Percentiles rank a stretch among this genome's conserved stretches.
Evolutionary conservation across 2,113 vertebrate species (phyloP).

Genomic region (Clinocottus analis): DNA sequence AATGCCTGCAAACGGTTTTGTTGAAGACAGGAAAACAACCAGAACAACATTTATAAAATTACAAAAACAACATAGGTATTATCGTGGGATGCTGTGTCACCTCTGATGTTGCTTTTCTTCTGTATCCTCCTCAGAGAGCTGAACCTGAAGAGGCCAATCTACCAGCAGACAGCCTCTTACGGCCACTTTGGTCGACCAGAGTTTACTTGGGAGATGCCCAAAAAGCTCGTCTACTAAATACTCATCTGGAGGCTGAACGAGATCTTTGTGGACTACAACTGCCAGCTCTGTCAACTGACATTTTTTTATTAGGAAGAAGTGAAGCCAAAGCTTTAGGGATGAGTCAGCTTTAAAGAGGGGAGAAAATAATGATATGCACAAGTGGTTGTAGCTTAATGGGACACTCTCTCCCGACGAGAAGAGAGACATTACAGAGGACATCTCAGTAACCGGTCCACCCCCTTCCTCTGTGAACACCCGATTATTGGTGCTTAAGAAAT

Average conservation of each 20-base stretch:
- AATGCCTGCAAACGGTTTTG: too few relatives aligned
- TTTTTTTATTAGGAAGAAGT: slow-evolving; percentile 34
- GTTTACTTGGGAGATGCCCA: slow-evolving; percentile 94
- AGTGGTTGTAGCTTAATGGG: slow-evolving; percentile 35
- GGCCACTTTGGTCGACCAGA: slow-evolving; percentile 94
- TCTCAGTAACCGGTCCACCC: slow-evolving; percentile 11
- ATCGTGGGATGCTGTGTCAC: not conserved
- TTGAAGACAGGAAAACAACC: not conserved
- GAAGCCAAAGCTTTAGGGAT: slow-evolving; percentile 50
- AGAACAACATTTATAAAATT: not conserved
- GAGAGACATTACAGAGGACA: slow-evolving; percentile 16
- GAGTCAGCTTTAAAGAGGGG: slow-evolving; percentile 40
- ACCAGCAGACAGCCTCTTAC: slow-evolving; percentile 95
- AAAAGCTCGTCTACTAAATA: slow-evolving; percentile 85
- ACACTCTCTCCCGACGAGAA: slow-evolving; percentile 19
- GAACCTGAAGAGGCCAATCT: slow-evolving; percentile 93
- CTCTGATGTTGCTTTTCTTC: slow-evolving; percentile 6
- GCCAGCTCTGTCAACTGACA: slow-evolving; percentile 19
- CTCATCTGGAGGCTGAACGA: slow-evolving; percentile 15
- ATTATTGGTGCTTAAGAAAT: slow-evolving; percentile 36
- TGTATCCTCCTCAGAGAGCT: slow-evolving; percentile 85
- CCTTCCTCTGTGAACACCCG: slow-evolving; percentile 10
- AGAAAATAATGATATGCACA: slow-evolving; percentile 22
- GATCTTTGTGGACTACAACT: slow-evolving; percentile 27
- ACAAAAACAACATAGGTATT: not conserved